Conservation (phyloP, 2,113 vertebrate genomes). For the Trichomycterus rosablanca region DNA sequence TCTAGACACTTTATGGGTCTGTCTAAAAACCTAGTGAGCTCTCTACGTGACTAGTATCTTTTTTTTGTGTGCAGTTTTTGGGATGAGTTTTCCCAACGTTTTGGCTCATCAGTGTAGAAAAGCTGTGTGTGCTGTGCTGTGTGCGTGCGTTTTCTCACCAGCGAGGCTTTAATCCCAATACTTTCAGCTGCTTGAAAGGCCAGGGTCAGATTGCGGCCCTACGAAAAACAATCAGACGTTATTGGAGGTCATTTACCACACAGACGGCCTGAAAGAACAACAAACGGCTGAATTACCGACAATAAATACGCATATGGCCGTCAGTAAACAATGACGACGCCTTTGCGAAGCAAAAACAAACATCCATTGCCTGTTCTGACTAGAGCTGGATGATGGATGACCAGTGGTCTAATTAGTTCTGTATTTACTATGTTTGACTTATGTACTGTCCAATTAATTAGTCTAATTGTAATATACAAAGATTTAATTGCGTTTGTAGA, state of each 20-base stretch:
- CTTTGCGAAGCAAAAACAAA: conserved; percentile 9
- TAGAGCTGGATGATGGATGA: neutral
- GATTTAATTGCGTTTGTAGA: no score
- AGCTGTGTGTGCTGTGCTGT: neutral
- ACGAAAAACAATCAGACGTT: conserved; percentile 58
- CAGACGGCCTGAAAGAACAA: conserved; percentile 2
- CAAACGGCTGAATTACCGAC: conserved; percentile 19
- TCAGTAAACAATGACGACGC: neutral
- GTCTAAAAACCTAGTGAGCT: no score
- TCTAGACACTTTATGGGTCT: no score
- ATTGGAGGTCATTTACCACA: conserved; percentile 13
- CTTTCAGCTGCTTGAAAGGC: conserved; percentile 96
- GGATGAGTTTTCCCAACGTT: no score
- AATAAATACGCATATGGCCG: conserved; percentile 22
- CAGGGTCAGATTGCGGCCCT: conserved; percentile 90
- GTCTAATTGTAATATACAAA: no score
- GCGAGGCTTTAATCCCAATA: conserved; percentile 89
- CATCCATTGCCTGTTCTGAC: conserved; percentile 2
- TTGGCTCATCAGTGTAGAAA: no score
- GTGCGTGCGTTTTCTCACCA: conserved; percentile 75
- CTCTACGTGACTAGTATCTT: no score
- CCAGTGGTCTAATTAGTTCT: no score
- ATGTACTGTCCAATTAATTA: no score
- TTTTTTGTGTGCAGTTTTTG: no score
- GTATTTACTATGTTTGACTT: no score